Evolutionary conservation across 2,797 vertebrate species (phyloP), one percentile per base, ranked within the genome.

Genomic region (Falco rusticolus): DNA sequence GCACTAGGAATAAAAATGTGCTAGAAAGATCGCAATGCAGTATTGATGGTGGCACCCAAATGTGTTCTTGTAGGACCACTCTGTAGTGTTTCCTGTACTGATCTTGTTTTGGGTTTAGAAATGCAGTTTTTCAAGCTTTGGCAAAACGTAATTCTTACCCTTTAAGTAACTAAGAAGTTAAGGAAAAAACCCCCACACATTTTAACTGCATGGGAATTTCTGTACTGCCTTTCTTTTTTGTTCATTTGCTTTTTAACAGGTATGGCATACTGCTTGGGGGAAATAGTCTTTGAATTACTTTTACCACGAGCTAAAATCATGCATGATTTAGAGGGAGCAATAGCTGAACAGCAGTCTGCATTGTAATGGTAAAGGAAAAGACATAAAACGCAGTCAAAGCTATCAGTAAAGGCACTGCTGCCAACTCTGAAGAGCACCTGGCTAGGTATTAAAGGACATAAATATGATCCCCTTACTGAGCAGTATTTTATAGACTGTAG

Each of bases 391-490:
- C 51, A 69, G 63, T 93, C 64, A 77, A 75, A 90, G 92, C 93
- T 96, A 97, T 96, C 96, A 94, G 86, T 88, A 72, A 90, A 96
- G 69, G 18, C 87, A 43, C 66, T 48, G 59, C 69, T 94, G 92
- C 94, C 95, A 96, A 26, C 89, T 92, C 95, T 97, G 97, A 97
- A 95, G 96, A 97, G 87, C 97, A 97, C 98, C 98, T 98, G 97
- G 97, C 97, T 96, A 61, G 83, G 60, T 95, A 98, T 97, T 97
- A 98, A 98, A 98, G 93, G 97, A 94, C 97, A 97, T 94, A 97
- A 89, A 97, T 96, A 95, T 87, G 96, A 98, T 98, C 97, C 92
- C 74, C 92, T 97, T 89, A 95, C 97, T 94, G 97, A 98, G 95
- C 89, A 96, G 69, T 80, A 79, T 97, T 98, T 98, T 98, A 97